Base-by-base conservation (phyloP, 2,888 invertebrate genomes). In the Scotopteryx bipunctaria region DNA sequence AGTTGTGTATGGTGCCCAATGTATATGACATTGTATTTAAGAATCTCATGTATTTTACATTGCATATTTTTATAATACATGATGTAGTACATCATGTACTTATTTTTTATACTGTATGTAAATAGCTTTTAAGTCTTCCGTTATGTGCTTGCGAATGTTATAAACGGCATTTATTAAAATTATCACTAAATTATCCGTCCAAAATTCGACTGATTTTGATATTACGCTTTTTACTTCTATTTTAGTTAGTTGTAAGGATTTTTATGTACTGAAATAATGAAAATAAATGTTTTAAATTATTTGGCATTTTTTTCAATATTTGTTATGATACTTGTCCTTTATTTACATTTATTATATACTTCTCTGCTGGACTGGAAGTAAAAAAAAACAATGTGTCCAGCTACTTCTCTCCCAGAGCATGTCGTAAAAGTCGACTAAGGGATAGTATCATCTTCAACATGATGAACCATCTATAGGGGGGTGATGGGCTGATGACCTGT, bases 131-230 rank as follows among this genome's bases (percentile, higher is more conserved):
- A 35, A 36, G 44, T 75, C 72, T 78, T 81, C 71, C 72, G 33
- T 66, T 57, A 45, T 54, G 32, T 54, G 48, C 47, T 45, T 50
- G 52, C 55, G 49, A 48, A 48, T 40, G 47, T 57, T 56, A 45
- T n/a, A 59, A 56, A 54, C 55, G 50, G 45, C 53, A 57, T 63
- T 55, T 57, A 57, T 54, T 57, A 47, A 61, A 54, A 68, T 57
- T 63, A 58, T 71, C 77, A 86, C 86, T 53, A 61, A 59, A 68
- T 58, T 65, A 55, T 73, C 83, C 87, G 86, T 88, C 87, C 88
- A 84, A 80, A 49, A 81, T 78, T 83, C 61, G 85, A 86, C 86
- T 86, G 86, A 84, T 75, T 78, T 75, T 69, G 74, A 73, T 66
- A 71, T 61, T 73, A 76, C 73, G 78, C 78, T 83, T 79, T 66